phyloP scores from a whole-genome alignment of 2,888 invertebrate species.

The Ryuthela nishihirai region DNA sequence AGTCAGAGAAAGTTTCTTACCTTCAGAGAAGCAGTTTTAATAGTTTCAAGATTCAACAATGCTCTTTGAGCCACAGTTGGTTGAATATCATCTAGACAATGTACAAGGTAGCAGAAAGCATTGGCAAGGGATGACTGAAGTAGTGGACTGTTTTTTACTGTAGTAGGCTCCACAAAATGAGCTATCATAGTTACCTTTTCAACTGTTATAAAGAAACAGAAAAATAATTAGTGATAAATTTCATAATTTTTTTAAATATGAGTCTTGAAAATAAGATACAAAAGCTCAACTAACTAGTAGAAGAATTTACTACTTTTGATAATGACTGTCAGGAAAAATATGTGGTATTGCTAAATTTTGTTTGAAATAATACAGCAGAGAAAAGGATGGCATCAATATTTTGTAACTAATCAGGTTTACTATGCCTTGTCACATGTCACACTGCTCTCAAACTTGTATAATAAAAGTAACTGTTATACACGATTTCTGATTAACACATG shows the following conservation, averaged over 20 bases:
- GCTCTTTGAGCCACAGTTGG: conserved; percentile 93
- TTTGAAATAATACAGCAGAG: too few species aligned
- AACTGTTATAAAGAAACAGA: conserved; percentile 56
- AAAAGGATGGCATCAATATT: too few species aligned
- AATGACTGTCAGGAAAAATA: too few species aligned
- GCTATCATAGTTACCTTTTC: conserved; percentile 92
- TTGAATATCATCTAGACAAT: conserved; percentile 92
- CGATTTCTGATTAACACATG: too few species aligned
- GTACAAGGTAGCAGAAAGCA: conserved; percentile 93
- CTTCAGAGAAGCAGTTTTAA: conserved; percentile 59
- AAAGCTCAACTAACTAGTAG: too few species aligned
- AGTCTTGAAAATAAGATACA: neutral
- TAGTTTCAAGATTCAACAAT: conserved; percentile 84
- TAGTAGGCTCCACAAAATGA: conserved; percentile 85
- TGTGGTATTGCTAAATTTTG: too few species aligned
- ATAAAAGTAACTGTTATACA: too few species aligned
- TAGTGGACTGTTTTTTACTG: conserved; percentile 68
- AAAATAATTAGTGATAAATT: neutral
- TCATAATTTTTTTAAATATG: neutral
- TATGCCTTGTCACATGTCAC: too few species aligned
- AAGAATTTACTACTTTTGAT: too few species aligned
- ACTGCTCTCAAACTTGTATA: too few species aligned
- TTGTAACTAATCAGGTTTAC: too few species aligned
- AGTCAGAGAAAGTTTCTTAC: too few species aligned
- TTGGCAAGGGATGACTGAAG: conserved; percentile 92